phyloP scores from a whole-genome alignment of 2,797 vertebrate genomes.

The Remorina albescens region DNA sequence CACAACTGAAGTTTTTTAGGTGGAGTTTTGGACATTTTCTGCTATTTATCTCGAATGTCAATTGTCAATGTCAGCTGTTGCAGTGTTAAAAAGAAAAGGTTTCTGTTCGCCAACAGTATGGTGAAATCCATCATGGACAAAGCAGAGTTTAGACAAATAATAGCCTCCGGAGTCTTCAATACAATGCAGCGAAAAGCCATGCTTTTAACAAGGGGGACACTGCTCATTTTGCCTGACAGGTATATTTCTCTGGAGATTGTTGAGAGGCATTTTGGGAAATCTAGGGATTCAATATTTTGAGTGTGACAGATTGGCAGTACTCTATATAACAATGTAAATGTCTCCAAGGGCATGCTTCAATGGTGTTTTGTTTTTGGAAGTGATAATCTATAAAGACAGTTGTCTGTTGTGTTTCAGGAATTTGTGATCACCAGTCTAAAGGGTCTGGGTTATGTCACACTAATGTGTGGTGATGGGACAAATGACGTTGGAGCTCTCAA shows the following conservation, averaged over 20 bases:
- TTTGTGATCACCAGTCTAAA: constrained; percentile 97
- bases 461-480: constrained; percentile 99
- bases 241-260: constrained; percentile 15
- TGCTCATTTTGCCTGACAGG: background rate
- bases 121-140: constrained; percentile 4
- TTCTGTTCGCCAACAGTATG: constrained; percentile 21
- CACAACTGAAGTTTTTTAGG: background rate
- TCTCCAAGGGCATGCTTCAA: background rate
- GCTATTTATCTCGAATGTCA: background rate
- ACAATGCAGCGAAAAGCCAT: background rate
- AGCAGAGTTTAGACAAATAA: background rate
- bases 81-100: background rate
- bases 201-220: background rate
- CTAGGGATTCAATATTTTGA: background rate
- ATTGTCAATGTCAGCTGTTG: background rate
- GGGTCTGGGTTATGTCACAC: constrained; percentile 91
- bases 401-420: constrained; percentile 82
- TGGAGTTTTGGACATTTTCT: background rate
- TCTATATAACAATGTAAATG: constrained; percentile 2
- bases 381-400: background rate
- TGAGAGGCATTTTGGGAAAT: constrained; percentile 33
- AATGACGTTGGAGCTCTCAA: constrained; percentile 98
- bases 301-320: background rate
- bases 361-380: background rate
- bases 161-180: background rate